Base-by-base conservation (phyloP, 2,888 invertebrate species). In the Anodontia alba region DNA sequence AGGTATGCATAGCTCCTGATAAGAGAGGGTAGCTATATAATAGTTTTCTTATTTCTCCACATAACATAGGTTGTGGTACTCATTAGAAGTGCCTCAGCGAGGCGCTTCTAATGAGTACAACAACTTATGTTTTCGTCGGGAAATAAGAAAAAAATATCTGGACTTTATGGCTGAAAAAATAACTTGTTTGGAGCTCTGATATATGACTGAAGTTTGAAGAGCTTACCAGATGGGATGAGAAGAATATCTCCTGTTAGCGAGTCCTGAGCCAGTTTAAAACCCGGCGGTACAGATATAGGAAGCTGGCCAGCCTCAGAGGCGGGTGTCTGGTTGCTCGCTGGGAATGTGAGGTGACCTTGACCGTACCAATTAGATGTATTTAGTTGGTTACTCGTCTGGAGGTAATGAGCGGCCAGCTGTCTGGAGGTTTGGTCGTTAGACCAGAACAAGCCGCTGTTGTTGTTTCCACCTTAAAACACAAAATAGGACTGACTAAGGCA, bases 251-350 rank as follows among this genome's bases (percentile, higher is more conserved):
- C 98, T 3, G 97, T 97, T 31, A 97, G 96, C 42, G 98, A 97
- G 94, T 98, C 98, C 85, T 98, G 96, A 72, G 97, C 97, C 92
- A 98, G 96, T 95, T 98, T 98, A 95, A 97, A 97, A 79, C 98
- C 98, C 80, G 97, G 97, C 80, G 97, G 96, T 79, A 96, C 97
- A 7, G 93, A 81, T 17, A 89, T 68, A 0, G 91, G 90, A 36
- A 90, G 76, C 69, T 89, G 88, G 51, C 71, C 79, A 5, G 68
- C 57, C 12, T 84, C 85, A 12, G 82, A 71, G 5, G 86, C 80
- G 0, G 83, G 54, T 12, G 88, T 81, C 10, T 79, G 67, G 57
- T 77, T 78, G 36, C 75, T 78, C 26, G 84, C 67, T 67, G 77
- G 78, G 78, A 82, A 79, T 46, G 84, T 70, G 74, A 83, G 71